Percentiles rank a stretch among this genome's conserved stretches.
Conservation (phyloP, 2,888 invertebrate genomes). For the Microplitis deprimator region DNA sequence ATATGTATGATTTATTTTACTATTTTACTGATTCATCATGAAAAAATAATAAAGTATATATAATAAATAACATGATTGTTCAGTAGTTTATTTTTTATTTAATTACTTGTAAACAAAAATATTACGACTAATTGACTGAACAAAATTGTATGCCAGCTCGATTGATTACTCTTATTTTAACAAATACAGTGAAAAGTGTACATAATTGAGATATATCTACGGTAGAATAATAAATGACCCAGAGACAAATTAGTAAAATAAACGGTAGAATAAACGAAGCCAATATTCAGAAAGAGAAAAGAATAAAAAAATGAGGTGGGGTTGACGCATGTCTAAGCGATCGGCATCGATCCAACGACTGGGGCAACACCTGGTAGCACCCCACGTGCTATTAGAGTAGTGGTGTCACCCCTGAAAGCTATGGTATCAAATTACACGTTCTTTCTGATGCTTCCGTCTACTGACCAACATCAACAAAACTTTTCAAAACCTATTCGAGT, state of each 20-base stretch:
- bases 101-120: too few relatives aligned
- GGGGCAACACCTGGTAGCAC: slow-evolving; percentile 56
- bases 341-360: slow-evolving; percentile 60
- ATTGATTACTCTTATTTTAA: too few relatives aligned
- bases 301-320: slow-evolving; percentile 27
- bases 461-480: slow-evolving; percentile 62
- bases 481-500: slow-evolving; percentile 44
- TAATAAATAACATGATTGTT: too few relatives aligned
- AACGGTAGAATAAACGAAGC: slow-evolving; percentile 44
- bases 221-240: slow-evolving; percentile 2
- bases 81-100: too few relatives aligned
- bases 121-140: too few relatives aligned
- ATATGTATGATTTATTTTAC: too few relatives aligned
- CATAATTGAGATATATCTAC: too few relatives aligned
- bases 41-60: too few relatives aligned
- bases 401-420: slow-evolving; percentile 54
- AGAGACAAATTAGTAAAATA: slow-evolving; percentile 35
- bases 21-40: too few relatives aligned
- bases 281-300: slow-evolving; percentile 20
- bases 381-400: slow-evolving; percentile 63
- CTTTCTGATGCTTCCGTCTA: slow-evolving; percentile 56
- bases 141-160: too few relatives aligned
- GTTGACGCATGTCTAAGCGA: slow-evolving; percentile 59
- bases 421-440: slow-evolving; percentile 52
- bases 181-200: too few relatives aligned